Conservation (phyloP, 2,888 invertebrate genomes). For the Habrosyne pyritoides region DNA sequence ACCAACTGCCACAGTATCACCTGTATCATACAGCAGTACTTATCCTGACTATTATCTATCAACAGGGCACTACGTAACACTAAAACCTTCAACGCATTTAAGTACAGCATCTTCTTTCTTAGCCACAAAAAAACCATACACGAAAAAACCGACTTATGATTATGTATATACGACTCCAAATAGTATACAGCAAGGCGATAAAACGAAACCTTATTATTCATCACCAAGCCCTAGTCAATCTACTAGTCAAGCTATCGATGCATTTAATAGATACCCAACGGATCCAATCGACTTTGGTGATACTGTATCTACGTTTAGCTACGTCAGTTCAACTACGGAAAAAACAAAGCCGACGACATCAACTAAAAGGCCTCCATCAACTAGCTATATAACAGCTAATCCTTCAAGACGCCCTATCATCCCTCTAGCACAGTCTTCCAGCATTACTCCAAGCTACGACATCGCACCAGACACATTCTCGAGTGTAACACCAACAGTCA, state of each 20-base stretch:
- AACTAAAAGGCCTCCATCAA: slow-evolving; percentile 68
- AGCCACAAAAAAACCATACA: slow-evolving; percentile 45
- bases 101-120: slow-evolving; percentile 21
- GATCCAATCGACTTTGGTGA: slow-evolving; percentile 70
- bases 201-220: slow-evolving; percentile 56
- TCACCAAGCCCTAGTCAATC: slow-evolving; percentile 70
- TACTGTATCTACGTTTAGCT: slow-evolving; percentile 67
- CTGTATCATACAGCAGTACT: slow-evolving; percentile 56
- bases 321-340: slow-evolving; percentile 63
- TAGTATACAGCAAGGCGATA: slow-evolving; percentile 53
- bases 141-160: slow-evolving; percentile 53
- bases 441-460: slow-evolving; percentile 58
- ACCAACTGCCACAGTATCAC: slow-evolving; percentile 51
- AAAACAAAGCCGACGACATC: slow-evolving; percentile 57
- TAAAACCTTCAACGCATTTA: slow-evolving; percentile 44
- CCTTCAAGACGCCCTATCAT: slow-evolving; percentile 78
- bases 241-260: slow-evolving; percentile 75
- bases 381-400: slow-evolving; percentile 74
- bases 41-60: slow-evolving; percentile 60
- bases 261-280: slow-evolving; percentile 74
- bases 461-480: slow-evolving; percentile 68
- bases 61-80: slow-evolving; percentile 72
- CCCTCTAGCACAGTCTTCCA: slow-evolving; percentile 34
- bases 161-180: slow-evolving; percentile 61
- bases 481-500: slow-evolving; percentile 78